These are phyloP conservation scores for Cyclopterus lumpus DNA, from an alignment of 2,797 vertebrate species.

Conservation along the genomic window DNA sequence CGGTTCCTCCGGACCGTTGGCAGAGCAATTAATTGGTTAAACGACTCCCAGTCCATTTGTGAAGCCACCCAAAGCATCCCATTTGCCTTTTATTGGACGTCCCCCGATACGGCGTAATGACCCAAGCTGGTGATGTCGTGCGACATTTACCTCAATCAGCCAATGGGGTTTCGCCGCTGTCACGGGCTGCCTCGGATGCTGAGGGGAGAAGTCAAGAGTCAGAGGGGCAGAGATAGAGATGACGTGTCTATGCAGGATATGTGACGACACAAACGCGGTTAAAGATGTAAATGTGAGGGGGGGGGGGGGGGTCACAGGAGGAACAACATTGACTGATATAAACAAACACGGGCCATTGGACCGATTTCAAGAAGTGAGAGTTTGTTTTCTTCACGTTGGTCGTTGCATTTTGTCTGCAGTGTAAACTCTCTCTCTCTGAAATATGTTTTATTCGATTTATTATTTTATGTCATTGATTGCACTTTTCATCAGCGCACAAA, in stretches of 20 bases:
- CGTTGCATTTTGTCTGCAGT: too few species aligned
- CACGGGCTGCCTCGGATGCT: conserved; percentile 56
- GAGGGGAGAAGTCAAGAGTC: conserved; percentile 52
- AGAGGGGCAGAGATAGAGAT: not conserved
- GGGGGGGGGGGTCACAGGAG: too few species aligned
- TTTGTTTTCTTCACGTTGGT: conserved; percentile 57
- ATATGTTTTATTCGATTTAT: too few species aligned
- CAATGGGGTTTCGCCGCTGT: conserved; percentile 57
- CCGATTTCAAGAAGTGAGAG: conserved; percentile 45
- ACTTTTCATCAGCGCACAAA: too few species aligned
- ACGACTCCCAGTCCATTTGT: conserved; percentile 54
- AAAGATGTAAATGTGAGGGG: not conserved
- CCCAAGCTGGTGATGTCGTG: conserved; percentile 54
- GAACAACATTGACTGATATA: conserved; percentile 16
- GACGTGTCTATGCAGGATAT: too few species aligned
- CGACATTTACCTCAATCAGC: conserved; percentile 72
- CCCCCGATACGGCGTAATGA: conserved; percentile 26
- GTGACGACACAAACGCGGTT: not conserved
- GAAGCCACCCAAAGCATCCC: conserved; percentile 58
- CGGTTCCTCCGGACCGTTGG: conserved; percentile 56
- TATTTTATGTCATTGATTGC: too few species aligned
- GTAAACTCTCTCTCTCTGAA: too few species aligned
- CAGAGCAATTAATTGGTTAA: conserved; percentile 55
- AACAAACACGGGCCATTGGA: conserved; percentile 34
- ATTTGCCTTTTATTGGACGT: conserved; percentile 47